Conservation (phyloP, 2,888 invertebrate species). For the Phrixothrix hirtus region DNA sequence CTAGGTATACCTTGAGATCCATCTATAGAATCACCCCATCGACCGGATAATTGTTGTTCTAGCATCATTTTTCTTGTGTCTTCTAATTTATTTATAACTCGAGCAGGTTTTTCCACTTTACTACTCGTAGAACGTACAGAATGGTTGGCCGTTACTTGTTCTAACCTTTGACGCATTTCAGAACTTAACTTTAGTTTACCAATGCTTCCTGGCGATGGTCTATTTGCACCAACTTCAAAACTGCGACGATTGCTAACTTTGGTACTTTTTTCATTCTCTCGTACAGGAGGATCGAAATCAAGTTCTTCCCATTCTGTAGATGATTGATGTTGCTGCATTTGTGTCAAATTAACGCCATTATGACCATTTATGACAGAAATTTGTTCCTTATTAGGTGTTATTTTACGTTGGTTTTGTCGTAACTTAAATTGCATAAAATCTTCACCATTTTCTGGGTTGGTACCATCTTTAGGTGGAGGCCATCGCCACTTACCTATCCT, state of each 20-base stretch:
- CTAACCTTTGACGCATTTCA: conserved; percentile 88
- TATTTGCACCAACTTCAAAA: conserved; percentile 79
- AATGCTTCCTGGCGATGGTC: conserved; percentile 84
- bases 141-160: conserved; percentile 86
- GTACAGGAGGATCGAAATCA: conserved; percentile 66
- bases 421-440: conserved; percentile 88
- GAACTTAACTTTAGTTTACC: conserved; percentile 89
- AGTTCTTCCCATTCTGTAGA: conserved; percentile 85
- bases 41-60: conserved; percentile 79
- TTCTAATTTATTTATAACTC: conserved; percentile 78
- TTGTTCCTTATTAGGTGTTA: conserved; percentile 69
- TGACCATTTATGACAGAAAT: conserved; percentile 43
- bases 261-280: conserved; percentile 42
- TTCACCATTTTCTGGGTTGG: conserved; percentile 69
- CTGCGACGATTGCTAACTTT: conserved; percentile 58
- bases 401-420: conserved; percentile 76
- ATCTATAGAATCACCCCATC: conserved; percentile 64
- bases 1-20: conserved; percentile 46
- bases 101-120: conserved; percentile 68
- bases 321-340: conserved; percentile 30
- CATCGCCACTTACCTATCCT: conserved; percentile 95
- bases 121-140: conserved; percentile 80
- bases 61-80: conserved; percentile 83
- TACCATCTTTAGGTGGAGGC: conserved; percentile 84
- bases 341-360: conserved; percentile 20